phyloP scores from a whole-genome alignment of 2,797 vertebrate species.

The Ataeniobius toweri region DNA sequence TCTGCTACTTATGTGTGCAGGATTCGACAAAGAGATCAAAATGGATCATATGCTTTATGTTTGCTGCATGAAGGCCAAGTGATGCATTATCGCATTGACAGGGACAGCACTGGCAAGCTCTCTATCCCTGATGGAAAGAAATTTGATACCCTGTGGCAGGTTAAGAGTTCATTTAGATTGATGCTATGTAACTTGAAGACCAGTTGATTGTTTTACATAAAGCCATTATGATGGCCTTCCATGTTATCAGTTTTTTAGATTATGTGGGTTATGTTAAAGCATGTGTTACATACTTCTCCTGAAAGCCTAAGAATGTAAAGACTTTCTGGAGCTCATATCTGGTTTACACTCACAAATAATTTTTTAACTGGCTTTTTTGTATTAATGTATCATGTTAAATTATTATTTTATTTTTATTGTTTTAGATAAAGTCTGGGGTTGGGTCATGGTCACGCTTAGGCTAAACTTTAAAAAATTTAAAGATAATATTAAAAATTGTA shows the following conservation, averaged over 20 bases:
- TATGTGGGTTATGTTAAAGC: neutral
- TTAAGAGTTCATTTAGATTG: constrained; percentile 47
- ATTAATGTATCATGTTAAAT: neutral
- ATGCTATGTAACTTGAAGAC: neutral
- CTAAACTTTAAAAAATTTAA: neutral
- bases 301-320: neutral
- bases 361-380: neutral
- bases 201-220: neutral
- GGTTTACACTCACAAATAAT: neutral
- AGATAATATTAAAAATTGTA: neutral
- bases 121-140: constrained; percentile 97
- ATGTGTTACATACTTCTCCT: neutral
- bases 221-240: too few relatives aligned
- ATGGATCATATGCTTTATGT: constrained; percentile 92
- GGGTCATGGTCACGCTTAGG: neutral
- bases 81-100: constrained; percentile 94
- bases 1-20: constrained; percentile 66
- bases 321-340: neutral
- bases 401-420: neutral
- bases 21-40: constrained; percentile 88
- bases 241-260: neutral
- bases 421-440: neutral
- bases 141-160: constrained; percentile 99
- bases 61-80: constrained; percentile 89
- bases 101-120: constrained; percentile 86